phyloP scores from a whole-genome alignment of 1,140 invertebrate species.

The Acromyrmex heyeri region DNA sequence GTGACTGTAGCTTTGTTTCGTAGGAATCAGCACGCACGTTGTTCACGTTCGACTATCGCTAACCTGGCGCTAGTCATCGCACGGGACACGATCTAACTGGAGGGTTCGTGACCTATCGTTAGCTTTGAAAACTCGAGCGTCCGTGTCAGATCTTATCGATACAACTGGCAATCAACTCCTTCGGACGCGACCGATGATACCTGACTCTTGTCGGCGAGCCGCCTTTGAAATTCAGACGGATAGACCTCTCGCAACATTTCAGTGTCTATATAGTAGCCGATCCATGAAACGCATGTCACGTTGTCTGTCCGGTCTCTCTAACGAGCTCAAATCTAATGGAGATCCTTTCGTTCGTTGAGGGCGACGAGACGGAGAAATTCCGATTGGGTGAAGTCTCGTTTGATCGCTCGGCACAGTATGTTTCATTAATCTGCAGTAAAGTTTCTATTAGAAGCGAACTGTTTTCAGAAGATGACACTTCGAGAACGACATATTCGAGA shows the following conservation, averaged over 20 bases:
- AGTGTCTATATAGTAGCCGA: conserved; percentile 67
- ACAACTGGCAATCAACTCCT: conserved; percentile 66
- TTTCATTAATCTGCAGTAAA: conserved; percentile 23
- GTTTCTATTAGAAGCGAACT: conserved; percentile 18
- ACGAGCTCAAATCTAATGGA: conserved; percentile 71
- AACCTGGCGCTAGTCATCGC: conserved; percentile 54
- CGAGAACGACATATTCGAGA: not conserved
- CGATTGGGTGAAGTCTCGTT: conserved; percentile 6
- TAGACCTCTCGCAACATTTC: conserved; percentile 45
- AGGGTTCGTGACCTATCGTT: conserved; percentile 78
- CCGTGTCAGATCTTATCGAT: conserved; percentile 80
- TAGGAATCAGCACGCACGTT: conserved; percentile 48
- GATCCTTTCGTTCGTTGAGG: conserved; percentile 8
- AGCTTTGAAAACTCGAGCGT: conserved; percentile 76
- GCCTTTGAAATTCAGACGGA: conserved; percentile 69
- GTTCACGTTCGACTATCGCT: conserved; percentile 21
- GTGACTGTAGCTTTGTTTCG: conserved; percentile 25
- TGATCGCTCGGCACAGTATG: not conserved
- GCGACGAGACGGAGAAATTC: conserved; percentile 38
- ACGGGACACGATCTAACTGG: conserved; percentile 60
- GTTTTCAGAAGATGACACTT: not conserved
- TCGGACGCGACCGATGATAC: conserved; percentile 66
- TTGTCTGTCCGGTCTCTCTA: conserved; percentile 46
- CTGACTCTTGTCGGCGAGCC: conserved; percentile 59
- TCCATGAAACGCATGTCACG: conserved; percentile 67